Conservation (phyloP, 2,113 vertebrate species). For the Astur gentilis region DNA sequence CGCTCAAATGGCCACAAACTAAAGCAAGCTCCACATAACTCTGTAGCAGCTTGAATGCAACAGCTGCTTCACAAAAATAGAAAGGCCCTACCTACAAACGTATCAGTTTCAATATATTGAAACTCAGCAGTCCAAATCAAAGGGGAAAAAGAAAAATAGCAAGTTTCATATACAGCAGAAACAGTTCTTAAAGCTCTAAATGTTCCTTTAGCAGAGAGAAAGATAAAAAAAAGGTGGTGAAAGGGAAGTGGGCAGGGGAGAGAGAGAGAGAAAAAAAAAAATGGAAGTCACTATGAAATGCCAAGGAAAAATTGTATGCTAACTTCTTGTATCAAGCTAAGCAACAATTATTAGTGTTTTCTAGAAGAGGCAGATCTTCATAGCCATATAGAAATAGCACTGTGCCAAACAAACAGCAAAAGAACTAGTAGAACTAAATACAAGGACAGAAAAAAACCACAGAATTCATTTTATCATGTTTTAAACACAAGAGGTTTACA, state of each 20-base stretch:
- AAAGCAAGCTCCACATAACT: neutral
- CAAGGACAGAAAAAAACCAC: neutral
- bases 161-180: neutral
- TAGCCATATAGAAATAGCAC: neutral
- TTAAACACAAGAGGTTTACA: neutral
- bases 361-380: neutral
- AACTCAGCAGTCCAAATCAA: neutral
- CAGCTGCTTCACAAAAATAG: neutral
- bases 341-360: neutral
- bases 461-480: neutral
- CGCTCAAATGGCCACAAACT: neutral
- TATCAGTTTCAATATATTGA: neutral
- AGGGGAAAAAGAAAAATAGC: neutral
- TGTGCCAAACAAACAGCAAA: neutral
- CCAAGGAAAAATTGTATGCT: neutral
- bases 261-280: neutral
- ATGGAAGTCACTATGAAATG: neutral
- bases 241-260: accelerated
- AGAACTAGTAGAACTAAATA: neutral
- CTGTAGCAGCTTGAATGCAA: neutral
- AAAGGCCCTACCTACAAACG: neutral
- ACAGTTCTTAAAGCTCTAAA: neutral
- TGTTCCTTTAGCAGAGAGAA: neutral
- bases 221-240: neutral
- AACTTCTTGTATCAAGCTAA: neutral